A percentile compares a stretch with the other conserved stretches of the same genome.
Evolutionary conservation across 2,888 invertebrate genomes (phyloP).

Genomic region (Galeopsomyia nigrocyanea): DNA sequence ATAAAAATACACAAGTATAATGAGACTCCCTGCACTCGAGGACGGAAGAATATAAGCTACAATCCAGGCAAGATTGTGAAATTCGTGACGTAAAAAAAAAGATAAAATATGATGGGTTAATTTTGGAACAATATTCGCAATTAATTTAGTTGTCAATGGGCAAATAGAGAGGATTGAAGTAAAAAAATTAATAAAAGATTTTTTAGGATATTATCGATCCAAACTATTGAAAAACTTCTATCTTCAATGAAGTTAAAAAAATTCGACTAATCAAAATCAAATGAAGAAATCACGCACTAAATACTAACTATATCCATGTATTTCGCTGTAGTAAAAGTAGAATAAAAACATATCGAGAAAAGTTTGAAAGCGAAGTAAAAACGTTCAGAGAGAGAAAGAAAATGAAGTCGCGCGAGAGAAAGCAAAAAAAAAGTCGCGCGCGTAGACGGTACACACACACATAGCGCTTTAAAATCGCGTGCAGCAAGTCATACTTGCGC

Average conservation of each 20-base stretch:
- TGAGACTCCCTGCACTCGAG: constrained; percentile 26
- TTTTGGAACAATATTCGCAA: neutral
- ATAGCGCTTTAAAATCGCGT: constrained; percentile 20
- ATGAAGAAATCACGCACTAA: too few relatives aligned
- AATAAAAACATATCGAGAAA: neutral
- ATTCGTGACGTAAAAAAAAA: constrained; percentile 16
- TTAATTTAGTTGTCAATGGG: too few relatives aligned
- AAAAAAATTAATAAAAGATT: too few relatives aligned
- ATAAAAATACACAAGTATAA: constrained; percentile 33
- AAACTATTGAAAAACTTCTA: too few relatives aligned
- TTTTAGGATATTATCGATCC: too few relatives aligned
- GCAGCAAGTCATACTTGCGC: constrained; percentile 3
- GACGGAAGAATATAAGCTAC: neutral
- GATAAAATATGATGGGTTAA: neutral
- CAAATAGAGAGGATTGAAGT: too few relatives aligned
- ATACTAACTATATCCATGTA: too few relatives aligned
- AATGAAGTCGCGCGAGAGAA: neutral
- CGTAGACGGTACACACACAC: constrained; percentile 42
- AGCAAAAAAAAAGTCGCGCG: neutral
- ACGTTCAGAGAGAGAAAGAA: neutral
- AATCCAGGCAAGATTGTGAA: too few relatives aligned
- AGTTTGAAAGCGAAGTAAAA: neutral
- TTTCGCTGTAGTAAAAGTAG: neutral
- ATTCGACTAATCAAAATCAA: too few relatives aligned
- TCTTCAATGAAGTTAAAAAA: too few relatives aligned